Evolutionary conservation across 2,888 invertebrate genomes (phyloP), one percentile per base, ranked within the genome.

Genomic region (Pyrocoelia pectoralis): DNA sequence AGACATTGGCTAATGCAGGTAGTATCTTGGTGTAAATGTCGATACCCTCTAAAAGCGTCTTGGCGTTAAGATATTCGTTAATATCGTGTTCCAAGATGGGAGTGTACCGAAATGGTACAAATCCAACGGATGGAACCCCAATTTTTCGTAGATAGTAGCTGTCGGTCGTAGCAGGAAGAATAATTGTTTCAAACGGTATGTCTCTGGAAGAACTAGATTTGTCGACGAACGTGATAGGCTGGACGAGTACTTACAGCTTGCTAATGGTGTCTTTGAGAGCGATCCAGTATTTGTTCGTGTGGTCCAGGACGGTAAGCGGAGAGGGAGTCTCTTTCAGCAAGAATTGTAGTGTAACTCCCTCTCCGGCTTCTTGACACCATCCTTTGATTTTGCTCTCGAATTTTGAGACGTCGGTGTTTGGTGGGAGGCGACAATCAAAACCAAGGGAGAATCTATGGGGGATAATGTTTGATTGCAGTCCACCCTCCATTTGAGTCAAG

Each of bases 211-310:
- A 33, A 38, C 2, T 15, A 9, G 8, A 38, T 24, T 24, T 5
- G 10, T 10, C n/a, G 6, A 14, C n/a, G 40, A 3, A 14, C 4
- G 8, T 9, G 15, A 6, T n/a, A n/a, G 28, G 5, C n/a, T n/a
- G n/a, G n/a, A n/a, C n/a, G 28, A 29, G 5, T 29, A 19, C 29
- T 53, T 48, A 17, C 52, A 40, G 13, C 13, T 52, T 10, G 13
- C 13, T 8, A 19, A 53, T 8, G 6, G 56, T 51, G 33, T 80
- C 74, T 72, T 84, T 85, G 69, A 89, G 87, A 0, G 87, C 84
- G 2, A 82, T 67, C 88, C 88, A 89, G 80, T 84, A 89, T 0
- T 82, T 81, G 76, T 88, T 87, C 0, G 79, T 79, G 5, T 82
- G 76, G 66, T 85, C 83, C 12, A 86, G 74, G 58, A 83, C 80